Base-by-base conservation (phyloP, 2,113 vertebrate species). In the Calonectris borealis region DNA sequence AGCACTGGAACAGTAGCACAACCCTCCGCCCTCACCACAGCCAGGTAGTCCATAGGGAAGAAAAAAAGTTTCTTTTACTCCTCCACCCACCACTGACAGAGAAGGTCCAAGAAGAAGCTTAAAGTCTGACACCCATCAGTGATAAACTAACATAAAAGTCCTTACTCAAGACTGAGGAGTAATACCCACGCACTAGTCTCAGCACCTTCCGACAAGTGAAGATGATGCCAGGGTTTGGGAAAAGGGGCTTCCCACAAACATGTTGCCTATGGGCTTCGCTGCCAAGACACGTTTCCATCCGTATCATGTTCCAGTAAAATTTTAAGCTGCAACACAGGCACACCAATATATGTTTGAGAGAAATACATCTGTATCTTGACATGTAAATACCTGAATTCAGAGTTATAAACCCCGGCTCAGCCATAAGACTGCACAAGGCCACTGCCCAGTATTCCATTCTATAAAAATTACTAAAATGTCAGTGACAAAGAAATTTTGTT, bases 401-500 rank as follows among this genome's bases (percentile, higher is more conserved):
- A 31, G 1, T 51, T 70, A 79, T 10, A 94, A 95, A 71, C 34
- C 62, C n/a, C 71, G 73, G 64, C 42, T 86, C 8, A 5, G 80
- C 86, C 38, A 4, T 48, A 46, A 42, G 51, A 87, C 82, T 94
- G 77, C 72, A 83, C 38, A 96, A 92, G 81, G 82, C 78, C 86
- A 90, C 90, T 64, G 89, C 83, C 94, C 96, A 90, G 79, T 64
- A 95, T 82, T 52, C 75, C 65, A 77, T 81, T 79, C 72, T 92
- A 94, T 61, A 90, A 75, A 72, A 94, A 96, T 92, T 86, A 97
- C 78, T 84, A 83, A 91, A 97, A 71, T 0, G 0, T 77, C 93
- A 62, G 89, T 20, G 83, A 89, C 79, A 97, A 83, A 95, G 88
- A 96, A 96, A 97, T 97, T 97, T 97, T 94, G 94, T 97, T 98